Evolutionary conservation across 1,140 invertebrate species (phyloP).

Genomic region (Camponotus vicinus): DNA sequence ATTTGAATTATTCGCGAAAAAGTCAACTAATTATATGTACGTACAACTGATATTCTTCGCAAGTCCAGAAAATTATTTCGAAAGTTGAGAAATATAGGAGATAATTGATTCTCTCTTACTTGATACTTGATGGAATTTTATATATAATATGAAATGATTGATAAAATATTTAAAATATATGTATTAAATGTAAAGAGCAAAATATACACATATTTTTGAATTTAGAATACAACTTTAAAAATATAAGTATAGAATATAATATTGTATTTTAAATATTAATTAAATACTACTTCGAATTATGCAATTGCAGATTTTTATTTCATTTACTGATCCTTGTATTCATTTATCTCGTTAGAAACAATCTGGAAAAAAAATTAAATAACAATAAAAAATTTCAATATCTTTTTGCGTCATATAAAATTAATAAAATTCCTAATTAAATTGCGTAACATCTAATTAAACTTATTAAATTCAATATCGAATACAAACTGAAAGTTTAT

Average conservation of each 20-base stretch:
- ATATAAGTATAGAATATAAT: neutral
- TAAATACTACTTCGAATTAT: neutral
- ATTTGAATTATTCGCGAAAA: constrained; percentile 41
- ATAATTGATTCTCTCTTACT: constrained; percentile 6
- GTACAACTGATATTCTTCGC: constrained; percentile 9
- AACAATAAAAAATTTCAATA: neutral
- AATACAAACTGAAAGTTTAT: constrained; percentile 14
- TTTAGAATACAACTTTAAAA: neutral
- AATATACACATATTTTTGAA: neutral
- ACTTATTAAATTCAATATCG: constrained; percentile 4
- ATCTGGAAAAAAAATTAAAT: neutral
- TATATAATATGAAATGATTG: neutral
- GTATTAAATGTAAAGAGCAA: neutral
- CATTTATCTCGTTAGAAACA: neutral
- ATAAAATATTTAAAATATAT: neutral
- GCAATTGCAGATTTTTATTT: neutral
- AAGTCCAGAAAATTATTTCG: constrained; percentile 36
- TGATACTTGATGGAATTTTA: neutral
- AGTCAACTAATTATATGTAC: neutral
- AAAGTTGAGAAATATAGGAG: constrained; percentile 14
- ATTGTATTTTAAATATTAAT: neutral
- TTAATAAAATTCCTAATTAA: constrained; percentile 22
- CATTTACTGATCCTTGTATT: neutral
- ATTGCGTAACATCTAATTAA: neutral
- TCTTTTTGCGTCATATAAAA: neutral